phyloP scores from a whole-genome alignment of 2,113 vertebrate genomes.

The Sphaerodactylus townsendi region DNA sequence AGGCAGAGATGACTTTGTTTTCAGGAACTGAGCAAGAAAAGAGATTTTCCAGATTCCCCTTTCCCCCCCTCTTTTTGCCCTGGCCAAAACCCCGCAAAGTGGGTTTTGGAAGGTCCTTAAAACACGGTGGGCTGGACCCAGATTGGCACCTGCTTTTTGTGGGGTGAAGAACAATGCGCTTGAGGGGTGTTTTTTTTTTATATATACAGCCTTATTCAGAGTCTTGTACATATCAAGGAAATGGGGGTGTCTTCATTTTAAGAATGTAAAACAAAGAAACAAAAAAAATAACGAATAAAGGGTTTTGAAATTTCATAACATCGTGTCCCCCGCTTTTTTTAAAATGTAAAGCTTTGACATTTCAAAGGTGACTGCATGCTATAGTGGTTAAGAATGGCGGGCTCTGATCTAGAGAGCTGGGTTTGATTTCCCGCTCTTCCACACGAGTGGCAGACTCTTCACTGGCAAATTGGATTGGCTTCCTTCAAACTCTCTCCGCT shows the following conservation, averaged over 20 bases:
- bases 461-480: too few relatives aligned
- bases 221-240: conserved; percentile 13
- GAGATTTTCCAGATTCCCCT: not conserved
- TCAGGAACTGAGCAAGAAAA: not conserved
- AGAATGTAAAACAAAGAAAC: conserved; percentile 31
- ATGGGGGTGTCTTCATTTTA: conserved; percentile 22
- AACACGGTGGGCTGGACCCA: not conserved
- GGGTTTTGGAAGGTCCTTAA: not conserved
- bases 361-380: too few relatives aligned
- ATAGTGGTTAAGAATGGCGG: too few relatives aligned
- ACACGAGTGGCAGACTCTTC: too few relatives aligned
- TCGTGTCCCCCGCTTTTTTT: not conserved
- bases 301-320: not conserved
- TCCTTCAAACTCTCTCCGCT: too few relatives aligned
- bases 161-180: not conserved
- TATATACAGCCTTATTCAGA: conserved; percentile 13
- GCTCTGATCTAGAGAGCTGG: too few relatives aligned
- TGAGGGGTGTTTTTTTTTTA: not conserved
- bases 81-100: not conserved
- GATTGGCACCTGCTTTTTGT: not conserved
- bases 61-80: not conserved
- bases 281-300: conserved; percentile 25
- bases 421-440: too few relatives aligned
- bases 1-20: not conserved
- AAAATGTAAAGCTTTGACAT: not conserved